Conservation (phyloP, 2,888 invertebrate genomes). For the Sympetrum striolatum region DNA sequence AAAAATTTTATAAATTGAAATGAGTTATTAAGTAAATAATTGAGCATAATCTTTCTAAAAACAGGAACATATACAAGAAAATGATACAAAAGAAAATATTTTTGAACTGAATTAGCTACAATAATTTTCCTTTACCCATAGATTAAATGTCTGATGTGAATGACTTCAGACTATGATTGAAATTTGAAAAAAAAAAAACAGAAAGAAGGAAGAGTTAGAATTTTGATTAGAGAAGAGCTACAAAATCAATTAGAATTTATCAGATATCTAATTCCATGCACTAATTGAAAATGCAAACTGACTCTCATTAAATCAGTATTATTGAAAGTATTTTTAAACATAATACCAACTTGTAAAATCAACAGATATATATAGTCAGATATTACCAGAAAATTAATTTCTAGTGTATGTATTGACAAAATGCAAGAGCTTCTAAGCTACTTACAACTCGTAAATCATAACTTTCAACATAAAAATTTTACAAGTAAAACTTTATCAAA, state of each 20-base stretch:
- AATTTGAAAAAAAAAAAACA: neutral
- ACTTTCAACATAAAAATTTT: neutral
- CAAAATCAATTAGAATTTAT: neutral
- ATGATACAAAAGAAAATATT: neutral
- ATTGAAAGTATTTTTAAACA: neutral
- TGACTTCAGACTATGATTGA: neutral
- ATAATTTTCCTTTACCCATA: neutral
- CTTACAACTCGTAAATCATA: neutral
- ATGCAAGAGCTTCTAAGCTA: neutral
- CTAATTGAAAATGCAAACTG: too few relatives aligned
- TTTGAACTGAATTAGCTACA: neutral
- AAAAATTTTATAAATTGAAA: neutral
- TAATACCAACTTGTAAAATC: neutral
- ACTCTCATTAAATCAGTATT: neutral
- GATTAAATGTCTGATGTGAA: neutral
- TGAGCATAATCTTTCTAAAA: neutral
- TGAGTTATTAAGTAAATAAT: neutral
- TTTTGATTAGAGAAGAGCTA: neutral
- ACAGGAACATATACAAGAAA: neutral
- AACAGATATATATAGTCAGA: too few relatives aligned
- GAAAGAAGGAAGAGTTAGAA: neutral
- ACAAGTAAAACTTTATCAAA: neutral
- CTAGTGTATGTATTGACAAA: neutral
- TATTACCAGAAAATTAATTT: neutral
- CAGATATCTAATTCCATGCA: neutral